Percentiles rank a stretch among this genome's conserved stretches.
phyloP scores from a whole-genome alignment of 1,140 invertebrate species.

The Melanaphis sacchari region DNA sequence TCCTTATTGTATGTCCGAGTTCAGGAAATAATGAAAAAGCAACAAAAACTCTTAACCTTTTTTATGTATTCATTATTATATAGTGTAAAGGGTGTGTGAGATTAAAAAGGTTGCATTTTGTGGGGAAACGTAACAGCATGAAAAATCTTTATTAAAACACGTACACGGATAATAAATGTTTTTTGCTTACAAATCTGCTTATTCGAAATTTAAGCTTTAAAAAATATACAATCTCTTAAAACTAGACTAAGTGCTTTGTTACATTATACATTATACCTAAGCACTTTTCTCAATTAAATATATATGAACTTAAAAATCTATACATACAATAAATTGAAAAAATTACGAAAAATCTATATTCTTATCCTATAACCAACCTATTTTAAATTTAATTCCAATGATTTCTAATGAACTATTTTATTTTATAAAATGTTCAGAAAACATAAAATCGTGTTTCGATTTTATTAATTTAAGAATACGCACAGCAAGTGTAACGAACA shows the following conservation, averaged over 20 bases:
- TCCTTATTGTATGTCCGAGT: background rate
- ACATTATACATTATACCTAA: background rate
- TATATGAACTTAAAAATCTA: background rate
- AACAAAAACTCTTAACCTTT: slow-evolving; percentile 15
- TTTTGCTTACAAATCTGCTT: background rate
- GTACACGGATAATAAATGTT: slow-evolving; percentile 2
- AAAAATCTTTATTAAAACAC: slow-evolving; percentile 34
- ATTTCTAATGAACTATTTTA: background rate
- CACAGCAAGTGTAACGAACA: background rate
- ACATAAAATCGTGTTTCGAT: background rate
- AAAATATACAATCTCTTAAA: background rate
- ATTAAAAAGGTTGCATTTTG: slow-evolving; percentile 5
- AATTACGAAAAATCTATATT: background rate
- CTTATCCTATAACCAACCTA: background rate
- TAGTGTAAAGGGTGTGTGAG: background rate
- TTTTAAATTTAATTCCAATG: background rate
- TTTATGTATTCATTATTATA: background rate
- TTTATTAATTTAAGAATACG: slow-evolving; percentile 3
- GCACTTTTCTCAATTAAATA: background rate
- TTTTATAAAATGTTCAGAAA: background rate
- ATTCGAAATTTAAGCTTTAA: background rate
- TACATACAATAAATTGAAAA: background rate
- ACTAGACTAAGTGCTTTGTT: background rate
- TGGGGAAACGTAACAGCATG: background rate
- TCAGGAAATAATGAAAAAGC: background rate